Evolutionary conservation across 2,113 vertebrate species (phyloP).

Genomic region (Trematomus loennbergii): DNA sequence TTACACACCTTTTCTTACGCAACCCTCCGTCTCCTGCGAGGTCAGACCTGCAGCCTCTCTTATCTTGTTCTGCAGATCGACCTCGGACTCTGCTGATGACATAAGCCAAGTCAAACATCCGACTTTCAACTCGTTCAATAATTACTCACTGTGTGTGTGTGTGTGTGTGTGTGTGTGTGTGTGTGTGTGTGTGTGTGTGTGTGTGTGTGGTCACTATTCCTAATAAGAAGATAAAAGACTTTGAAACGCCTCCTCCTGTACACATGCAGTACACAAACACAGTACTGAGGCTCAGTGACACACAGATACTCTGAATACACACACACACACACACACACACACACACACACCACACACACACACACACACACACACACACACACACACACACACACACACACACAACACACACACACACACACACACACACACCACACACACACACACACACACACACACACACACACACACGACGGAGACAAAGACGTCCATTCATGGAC

Average conservation of each 20-base stretch:
- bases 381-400: too few species aligned
- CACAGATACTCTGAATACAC: slow-evolving; percentile 3
- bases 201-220: slow-evolving; percentile 2
- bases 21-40: neutral
- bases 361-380: too few species aligned
- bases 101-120: slow-evolving; percentile 62
- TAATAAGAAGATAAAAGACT: slow-evolving; percentile 31
- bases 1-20: neutral
- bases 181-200: neutral
- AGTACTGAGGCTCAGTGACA: slow-evolving; percentile 10
- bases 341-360: too few species aligned
- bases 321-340: slow-evolving; percentile 1
- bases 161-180: neutral
- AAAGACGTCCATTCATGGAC: slow-evolving; percentile 74
- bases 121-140: slow-evolving; percentile 41
- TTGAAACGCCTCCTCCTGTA: neutral
- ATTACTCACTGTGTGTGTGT: slow-evolving; percentile 33
- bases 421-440: too few species aligned
- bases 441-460: too few species aligned
- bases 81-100: neutral
- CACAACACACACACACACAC: too few species aligned
- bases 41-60: neutral
- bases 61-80: neutral
- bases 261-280: slow-evolving; percentile 11
- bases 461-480: slow-evolving; percentile 52